Conservation (phyloP, 2,888 invertebrate genomes). For the Xestia ashworthii region DNA sequence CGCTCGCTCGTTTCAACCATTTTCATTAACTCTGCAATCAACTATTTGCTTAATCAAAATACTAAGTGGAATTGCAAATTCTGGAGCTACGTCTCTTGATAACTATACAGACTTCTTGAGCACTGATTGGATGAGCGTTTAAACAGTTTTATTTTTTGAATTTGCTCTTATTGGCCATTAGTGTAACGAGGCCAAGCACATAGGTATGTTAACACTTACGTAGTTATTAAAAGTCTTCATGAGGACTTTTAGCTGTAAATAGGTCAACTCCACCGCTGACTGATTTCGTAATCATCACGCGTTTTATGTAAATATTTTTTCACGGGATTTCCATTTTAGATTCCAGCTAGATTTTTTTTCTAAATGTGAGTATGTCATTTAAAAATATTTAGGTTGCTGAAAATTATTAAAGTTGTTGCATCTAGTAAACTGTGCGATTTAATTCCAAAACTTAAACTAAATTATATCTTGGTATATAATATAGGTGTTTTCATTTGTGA, state of each 20-base stretch:
- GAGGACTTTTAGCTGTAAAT: constrained; percentile 26
- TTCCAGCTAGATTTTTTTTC: background rate
- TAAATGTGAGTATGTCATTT: background rate
- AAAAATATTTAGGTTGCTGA: no score
- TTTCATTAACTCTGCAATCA: background rate
- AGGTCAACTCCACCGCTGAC: constrained; percentile 29
- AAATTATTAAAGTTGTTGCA: background rate
- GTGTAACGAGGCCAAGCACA: background rate
- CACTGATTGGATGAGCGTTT: background rate
- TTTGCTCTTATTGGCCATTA: background rate
- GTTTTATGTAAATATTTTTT: constrained; percentile 3
- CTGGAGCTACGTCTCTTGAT: background rate
- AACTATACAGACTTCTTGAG: background rate
- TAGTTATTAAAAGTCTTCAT: constrained; percentile 13
- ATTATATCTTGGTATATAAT: no score
- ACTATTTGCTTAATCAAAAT: background rate
- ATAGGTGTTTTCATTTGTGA: no score
- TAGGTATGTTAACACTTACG: background rate
- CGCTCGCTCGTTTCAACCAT: background rate
- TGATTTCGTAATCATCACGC: constrained; percentile 36
- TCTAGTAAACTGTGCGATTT: background rate
- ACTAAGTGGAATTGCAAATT: background rate
- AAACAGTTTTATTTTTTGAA: background rate
- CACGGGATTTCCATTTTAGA: background rate
- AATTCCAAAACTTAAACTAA: background rate